Evolutionary conservation across 1,140 invertebrate species (phyloP), one percentile per base, ranked within the genome.

Genomic region (Drosophila parabipectinata): DNA sequence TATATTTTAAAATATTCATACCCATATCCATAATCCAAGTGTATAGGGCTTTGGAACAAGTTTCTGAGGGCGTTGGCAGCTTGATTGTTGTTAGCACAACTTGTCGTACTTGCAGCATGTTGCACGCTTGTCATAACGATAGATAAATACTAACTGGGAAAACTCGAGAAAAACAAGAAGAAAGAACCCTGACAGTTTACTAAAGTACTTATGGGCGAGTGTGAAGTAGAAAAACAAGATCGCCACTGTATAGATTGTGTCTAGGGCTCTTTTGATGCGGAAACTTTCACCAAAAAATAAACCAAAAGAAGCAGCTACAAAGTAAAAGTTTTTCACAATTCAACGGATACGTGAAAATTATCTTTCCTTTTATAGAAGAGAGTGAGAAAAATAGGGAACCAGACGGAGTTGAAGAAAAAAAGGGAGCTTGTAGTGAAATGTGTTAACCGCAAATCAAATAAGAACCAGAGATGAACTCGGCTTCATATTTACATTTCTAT

Each of bases 21-120:
- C 21, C 21, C 21, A 21, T 21, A 9, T 18, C 21, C 5, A 28
- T 26, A 14, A 48, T 47, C 18, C 8, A 6, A 14, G 63, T 64
- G 63, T 64, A 64, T 24, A 62, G 59, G 63, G 28, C 18, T 32
- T 10, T 58, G 26, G 18, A 63, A 41, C 58, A 63, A 32, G 58
- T 67, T 64, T 67, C 61, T 55, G 50, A 64, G 77, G 81, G 82
- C 69, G 82, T 87, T 85, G 81, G 77, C 78, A 82, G 82, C 60
- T 82, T 87, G 78, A 87, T 75, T 85, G 82, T 85, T 78, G 82
- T 85, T 78, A 75, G 75, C 74, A 87, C 82, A 85, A 85, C 82
- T 85, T 87, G 82, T 74, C 81, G 72, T 78, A 79, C 67, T 74
- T 85, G 71, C 75, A 69, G 69, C 75, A 72, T 87, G 66, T 68